Evolutionary conservation across 2,797 vertebrate genomes (phyloP).

Genomic region (Phrynocephalus vlangalii): DNA sequence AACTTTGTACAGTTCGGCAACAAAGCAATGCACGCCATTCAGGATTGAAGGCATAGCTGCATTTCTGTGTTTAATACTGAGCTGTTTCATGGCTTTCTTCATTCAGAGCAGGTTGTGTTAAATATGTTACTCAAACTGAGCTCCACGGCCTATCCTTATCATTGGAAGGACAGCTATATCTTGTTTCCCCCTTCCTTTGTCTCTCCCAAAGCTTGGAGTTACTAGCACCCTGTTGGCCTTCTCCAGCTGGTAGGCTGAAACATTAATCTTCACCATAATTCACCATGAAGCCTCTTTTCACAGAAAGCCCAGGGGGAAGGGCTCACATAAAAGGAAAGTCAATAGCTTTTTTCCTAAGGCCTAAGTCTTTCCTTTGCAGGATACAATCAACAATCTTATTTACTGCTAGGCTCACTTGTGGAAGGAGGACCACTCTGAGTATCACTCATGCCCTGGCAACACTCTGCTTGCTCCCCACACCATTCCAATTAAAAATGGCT

Average conservation of each 20-base stretch:
- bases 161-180: constrained; percentile 31
- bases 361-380: constrained; percentile 31
- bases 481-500: constrained; percentile 43
- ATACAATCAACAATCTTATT: constrained; percentile 48
- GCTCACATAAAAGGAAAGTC: constrained; percentile 50
- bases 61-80: constrained; percentile 46
- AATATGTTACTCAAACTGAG: constrained; percentile 22
- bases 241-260: constrained; percentile 61
- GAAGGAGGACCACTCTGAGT: constrained; percentile 42
- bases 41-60: constrained; percentile 35
- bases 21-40: constrained; percentile 44
- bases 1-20: constrained; percentile 37
- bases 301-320: constrained; percentile 43
- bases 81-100: constrained; percentile 23
- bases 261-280: constrained; percentile 61
- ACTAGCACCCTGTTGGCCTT: constrained; percentile 58
- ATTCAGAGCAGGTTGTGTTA: constrained; percentile 33
- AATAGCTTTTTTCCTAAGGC: constrained; percentile 35
- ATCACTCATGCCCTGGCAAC: constrained; percentile 46
- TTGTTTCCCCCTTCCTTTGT: constrained; percentile 23
- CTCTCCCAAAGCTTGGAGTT: neutral
- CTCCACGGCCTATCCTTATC: constrained; percentile 48
- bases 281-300: constrained; percentile 57
- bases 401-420: neutral
- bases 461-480: constrained; percentile 36